Base-by-base conservation (phyloP, 2,888 invertebrate species). In the Abscondita cerata region DNA sequence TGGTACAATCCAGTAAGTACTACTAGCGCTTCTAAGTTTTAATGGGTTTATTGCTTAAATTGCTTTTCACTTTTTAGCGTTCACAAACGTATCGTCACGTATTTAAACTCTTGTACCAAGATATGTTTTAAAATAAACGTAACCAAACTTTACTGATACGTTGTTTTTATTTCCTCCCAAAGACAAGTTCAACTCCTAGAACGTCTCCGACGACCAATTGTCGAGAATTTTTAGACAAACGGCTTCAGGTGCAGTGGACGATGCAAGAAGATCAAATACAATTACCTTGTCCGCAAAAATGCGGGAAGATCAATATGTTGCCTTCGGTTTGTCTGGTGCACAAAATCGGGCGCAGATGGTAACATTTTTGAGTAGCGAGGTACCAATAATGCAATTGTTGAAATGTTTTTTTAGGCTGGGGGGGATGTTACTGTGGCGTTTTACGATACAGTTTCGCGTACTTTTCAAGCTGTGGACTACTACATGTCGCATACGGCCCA, bases 1-100 rank as follows among this genome's bases (percentile, higher is more conserved):
- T 94, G 93, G 94, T 94, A 94, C 82, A 91, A 91, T 81, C 93
- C 93, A 80, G 94, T 94, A 85, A 93, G 93, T 91, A 86, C 76
- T 36, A 65, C 61, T 36, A 53, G 59, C 54, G 55, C 63, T 63
- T 52, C 54, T 59, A 58, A 51, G 41, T 62, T 58, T 62, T 62
- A 44, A 62, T 54, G 54, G 25, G 4, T 25, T 25, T 25, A 4
- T 25, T 60, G 50, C 48, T 53, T 31, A 52, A 54, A 31, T 18
- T 19, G 9, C 12, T 41, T 41, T 9, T 15, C 5, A 41, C 16
- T 41, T 15, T 41, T 41, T 41, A 25, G 25, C 41, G 13, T 41
- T 41, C 16, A 13, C 9, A 9, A 16, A 41, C 9, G 15, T 16
- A 38, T 38, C 11, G 25, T 25, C 6, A 25, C 25, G 25, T 25